Conservation (phyloP, 92 coral and sea anemone species). For the Porites cylindrica region DNA sequence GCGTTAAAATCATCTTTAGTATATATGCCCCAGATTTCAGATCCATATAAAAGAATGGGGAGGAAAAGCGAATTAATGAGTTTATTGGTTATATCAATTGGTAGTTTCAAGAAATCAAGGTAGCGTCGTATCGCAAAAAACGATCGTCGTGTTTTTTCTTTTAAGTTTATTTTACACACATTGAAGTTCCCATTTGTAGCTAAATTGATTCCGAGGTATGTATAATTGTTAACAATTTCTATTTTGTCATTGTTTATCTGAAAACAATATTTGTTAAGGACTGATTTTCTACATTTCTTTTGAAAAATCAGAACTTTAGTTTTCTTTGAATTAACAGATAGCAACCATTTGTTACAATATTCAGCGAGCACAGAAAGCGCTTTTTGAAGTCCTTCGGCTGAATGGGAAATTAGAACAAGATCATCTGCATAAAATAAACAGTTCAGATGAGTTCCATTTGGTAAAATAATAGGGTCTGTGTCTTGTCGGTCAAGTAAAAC, state of each 20-base stretch:
- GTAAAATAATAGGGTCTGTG: conserved; percentile 16
- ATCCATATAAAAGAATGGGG: neutral
- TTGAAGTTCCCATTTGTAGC: conserved; percentile 11
- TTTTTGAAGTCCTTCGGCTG: conserved; percentile 16
- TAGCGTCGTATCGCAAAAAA: neutral
- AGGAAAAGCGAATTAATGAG: neutral
- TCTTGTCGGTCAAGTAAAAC: neutral
- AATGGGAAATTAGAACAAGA: conserved; percentile 18
- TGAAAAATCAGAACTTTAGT: conserved; percentile 38
- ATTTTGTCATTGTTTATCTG: neutral
- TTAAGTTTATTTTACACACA: neutral
- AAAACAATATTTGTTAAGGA: conserved; percentile 1
- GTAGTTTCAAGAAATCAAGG: neutral
- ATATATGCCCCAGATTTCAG: neutral
- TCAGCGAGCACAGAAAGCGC: neutral
- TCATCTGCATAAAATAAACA: conserved; percentile 41
- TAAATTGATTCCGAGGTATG: conserved; percentile 10
- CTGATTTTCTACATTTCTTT: conserved; percentile 40
- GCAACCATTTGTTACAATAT: conserved; percentile 24
- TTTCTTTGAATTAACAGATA: conserved; percentile 25
- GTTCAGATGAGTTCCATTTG: conserved; percentile 29
- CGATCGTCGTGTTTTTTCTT: neutral
- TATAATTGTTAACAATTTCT: conserved; percentile 16
- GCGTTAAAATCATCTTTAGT: neutral
- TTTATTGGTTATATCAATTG: neutral